A percentile compares a stretch with the other conserved stretches of the same genome.
Evolutionary conservation across 2,888 invertebrate genomes (phyloP).

Genomic region (Tetragonisca angustula): DNA sequence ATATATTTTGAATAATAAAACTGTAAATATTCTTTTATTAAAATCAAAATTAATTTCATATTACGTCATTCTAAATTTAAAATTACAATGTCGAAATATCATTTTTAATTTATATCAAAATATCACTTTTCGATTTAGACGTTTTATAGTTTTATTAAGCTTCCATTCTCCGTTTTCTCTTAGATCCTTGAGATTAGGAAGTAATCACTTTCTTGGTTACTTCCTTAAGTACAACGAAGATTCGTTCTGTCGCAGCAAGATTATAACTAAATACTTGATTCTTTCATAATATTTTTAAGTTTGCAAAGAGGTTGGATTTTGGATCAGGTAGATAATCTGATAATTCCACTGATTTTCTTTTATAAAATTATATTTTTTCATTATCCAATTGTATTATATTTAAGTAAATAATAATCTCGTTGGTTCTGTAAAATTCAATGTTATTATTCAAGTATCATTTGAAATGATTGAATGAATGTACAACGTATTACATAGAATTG

Average conservation of each 20-base stretch:
- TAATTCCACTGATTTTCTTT: not conserved
- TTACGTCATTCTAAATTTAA: not conserved
- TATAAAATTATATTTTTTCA: not conserved
- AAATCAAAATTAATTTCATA: not conserved
- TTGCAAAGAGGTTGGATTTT: not conserved
- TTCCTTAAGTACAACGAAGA: not conserved
- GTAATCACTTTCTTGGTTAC: not conserved
- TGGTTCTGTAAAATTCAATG: not conserved
- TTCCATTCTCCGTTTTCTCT: not conserved
- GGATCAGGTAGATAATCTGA: not conserved
- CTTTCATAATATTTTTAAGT: not conserved
- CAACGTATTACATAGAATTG: not conserved
- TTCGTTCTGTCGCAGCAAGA: not conserved
- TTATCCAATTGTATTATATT: too few species aligned
- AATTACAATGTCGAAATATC: not conserved
- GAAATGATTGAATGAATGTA: too few species aligned
- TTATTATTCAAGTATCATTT: not conserved
- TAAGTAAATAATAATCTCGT: not conserved
- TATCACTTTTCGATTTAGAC: not conserved
- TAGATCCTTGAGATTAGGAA: not conserved
- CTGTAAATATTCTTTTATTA: not conserved
- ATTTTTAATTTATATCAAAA: too few species aligned
- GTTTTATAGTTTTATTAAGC: not conserved
- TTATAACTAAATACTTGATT: not conserved
- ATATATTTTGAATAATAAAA: too few species aligned